Percentiles rank a stretch among this genome's conserved stretches.
phyloP scores from a whole-genome alignment of 1,140 invertebrate species.

The Drosophila guanche region DNA sequence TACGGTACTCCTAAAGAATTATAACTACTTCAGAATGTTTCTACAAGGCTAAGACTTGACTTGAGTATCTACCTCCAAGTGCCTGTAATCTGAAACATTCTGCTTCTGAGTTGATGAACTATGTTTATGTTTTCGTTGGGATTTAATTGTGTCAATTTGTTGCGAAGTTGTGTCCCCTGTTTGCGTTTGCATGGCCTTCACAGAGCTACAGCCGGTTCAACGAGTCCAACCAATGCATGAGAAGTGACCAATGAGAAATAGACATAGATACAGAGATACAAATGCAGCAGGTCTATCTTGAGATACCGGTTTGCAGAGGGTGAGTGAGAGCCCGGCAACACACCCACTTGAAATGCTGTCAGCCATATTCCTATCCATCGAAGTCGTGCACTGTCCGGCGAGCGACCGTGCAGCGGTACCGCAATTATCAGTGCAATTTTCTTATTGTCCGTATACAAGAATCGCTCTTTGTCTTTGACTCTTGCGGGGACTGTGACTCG shows the following conservation, averaged over 20 bases:
- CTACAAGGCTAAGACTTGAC: conserved; percentile 20
- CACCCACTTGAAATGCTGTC: conserved; percentile 49
- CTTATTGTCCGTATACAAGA: neutral
- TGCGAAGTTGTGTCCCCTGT: neutral
- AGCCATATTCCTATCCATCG: conserved; percentile 8
- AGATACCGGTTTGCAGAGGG: conserved; percentile 44
- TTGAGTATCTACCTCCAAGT: neutral
- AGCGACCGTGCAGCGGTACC: conserved; percentile 12
- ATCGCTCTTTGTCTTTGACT: conserved; percentile 3
- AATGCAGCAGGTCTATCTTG: neutral
- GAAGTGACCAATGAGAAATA: conserved; percentile 16
- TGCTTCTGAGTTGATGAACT: neutral
- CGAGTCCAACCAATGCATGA: conserved; percentile 11
- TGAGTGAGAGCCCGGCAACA: conserved; percentile 8
- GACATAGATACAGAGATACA: conserved; percentile 12
- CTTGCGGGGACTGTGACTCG: conserved; percentile 1
- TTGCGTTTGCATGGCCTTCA: conserved; percentile 28
- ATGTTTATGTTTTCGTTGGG: neutral
- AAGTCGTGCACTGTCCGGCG: conserved; percentile 9
- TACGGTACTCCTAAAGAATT: no score
- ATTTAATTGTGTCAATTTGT: conserved; percentile 35
- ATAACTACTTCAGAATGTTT: no score
- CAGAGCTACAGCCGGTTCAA: conserved; percentile 16
- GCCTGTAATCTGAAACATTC: conserved; percentile 6
- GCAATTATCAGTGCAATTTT: conserved; percentile 7